Conservation (phyloP, 2,113 vertebrate species). For the Spheniscus mendiculus region DNA sequence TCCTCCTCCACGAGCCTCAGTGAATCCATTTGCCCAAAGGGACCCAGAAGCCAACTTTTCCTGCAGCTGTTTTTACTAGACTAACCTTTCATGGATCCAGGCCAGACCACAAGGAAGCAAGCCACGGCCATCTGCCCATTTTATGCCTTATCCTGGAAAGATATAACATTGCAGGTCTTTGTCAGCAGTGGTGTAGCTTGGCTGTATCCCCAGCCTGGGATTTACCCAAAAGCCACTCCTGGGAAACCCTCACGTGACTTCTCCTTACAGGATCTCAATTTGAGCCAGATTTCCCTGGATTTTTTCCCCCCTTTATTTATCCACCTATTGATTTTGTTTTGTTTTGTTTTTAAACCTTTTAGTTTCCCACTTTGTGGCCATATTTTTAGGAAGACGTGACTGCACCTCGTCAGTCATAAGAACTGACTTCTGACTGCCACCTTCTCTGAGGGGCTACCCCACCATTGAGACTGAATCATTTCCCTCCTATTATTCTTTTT, state of each 20-base stretch:
- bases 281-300: not conserved
- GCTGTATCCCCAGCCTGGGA: not conserved
- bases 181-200: not conserved
- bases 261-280: not conserved
- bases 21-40: not conserved
- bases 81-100: not conserved
- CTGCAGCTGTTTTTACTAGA: not conserved
- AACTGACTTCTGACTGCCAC: not conserved
- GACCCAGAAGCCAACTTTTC: not conserved
- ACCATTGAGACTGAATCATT: not conserved
- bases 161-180: not conserved
- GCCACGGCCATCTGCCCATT: not conserved
- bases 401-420: not conserved
- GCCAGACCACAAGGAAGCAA: conserved; percentile 32
- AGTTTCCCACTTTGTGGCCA: not conserved
- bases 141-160: conserved; percentile 5
- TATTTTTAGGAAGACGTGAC: not conserved
- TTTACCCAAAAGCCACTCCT: not conserved
- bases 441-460: not conserved
- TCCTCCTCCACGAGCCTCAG: not conserved
- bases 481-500: not conserved
- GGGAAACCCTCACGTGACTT: not conserved
- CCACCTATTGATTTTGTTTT: not conserved
- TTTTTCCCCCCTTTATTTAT: not conserved
- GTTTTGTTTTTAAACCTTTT: not conserved